phyloP scores from a whole-genome alignment of 1,140 invertebrate genomes.

The Schlechtendalia chinensis region DNA sequence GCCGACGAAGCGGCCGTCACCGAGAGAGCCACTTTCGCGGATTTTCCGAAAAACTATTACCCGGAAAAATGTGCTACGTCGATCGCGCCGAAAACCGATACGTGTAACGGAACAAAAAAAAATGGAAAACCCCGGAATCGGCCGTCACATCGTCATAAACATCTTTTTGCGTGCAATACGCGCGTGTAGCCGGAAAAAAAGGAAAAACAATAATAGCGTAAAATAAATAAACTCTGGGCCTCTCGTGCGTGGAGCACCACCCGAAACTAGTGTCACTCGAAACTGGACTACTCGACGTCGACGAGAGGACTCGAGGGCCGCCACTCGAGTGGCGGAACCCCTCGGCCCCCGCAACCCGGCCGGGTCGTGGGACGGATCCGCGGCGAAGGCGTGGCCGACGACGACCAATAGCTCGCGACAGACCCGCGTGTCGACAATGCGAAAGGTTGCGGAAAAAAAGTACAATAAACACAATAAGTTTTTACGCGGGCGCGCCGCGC shows the following conservation, averaged over 20 bases:
- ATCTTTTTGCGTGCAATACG: not conserved
- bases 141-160: not conserved
- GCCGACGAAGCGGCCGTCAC: conserved; percentile 49
- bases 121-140: not conserved
- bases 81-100: not conserved
- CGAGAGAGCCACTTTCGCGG: conserved; percentile 49
- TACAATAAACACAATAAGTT: not conserved
- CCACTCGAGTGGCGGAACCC: conserved; percentile 28
- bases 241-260: conserved; percentile 47
- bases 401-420: conserved; percentile 39
- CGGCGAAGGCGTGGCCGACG: conserved; percentile 24
- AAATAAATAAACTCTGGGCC: conserved; percentile 49
- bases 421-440: conserved; percentile 20
- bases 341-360: conserved; percentile 29
- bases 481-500: conserved; percentile 6
- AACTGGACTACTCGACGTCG: conserved; percentile 50
- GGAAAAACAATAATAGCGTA: conserved; percentile 38
- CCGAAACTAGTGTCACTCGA: conserved; percentile 50
- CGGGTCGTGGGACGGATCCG: conserved; percentile 21
- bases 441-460: conserved; percentile 31
- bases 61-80: conserved; percentile 14
- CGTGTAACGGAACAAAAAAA: not conserved
- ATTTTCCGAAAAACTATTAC: conserved; percentile 8
- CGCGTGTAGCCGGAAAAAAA: conserved; percentile 11
- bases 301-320: conserved; percentile 48